A percentile compares a stretch with the other conserved stretches of the same genome.
Evolutionary conservation across 2,888 invertebrate species (phyloP).

Genomic region (Pachydiplax longipennis): DNA sequence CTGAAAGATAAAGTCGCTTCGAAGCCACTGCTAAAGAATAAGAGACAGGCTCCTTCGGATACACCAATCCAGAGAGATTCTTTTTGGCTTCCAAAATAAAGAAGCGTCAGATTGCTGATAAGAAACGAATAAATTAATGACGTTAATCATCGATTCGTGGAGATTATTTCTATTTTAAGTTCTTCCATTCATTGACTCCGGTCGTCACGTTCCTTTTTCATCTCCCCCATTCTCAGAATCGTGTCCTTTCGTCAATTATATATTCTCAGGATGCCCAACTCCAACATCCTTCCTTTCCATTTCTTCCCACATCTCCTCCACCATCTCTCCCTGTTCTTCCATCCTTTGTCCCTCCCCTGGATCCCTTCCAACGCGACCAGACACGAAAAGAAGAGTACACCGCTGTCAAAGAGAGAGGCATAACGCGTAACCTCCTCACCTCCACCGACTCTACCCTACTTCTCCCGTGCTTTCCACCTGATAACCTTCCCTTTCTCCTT

Average conservation of each 20-base stretch:
- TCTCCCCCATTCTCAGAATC: background rate
- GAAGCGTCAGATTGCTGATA: too few species aligned
- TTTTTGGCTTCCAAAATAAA: too few species aligned
- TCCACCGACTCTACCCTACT: background rate
- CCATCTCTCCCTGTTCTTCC: background rate
- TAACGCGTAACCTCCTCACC: conserved; percentile 24
- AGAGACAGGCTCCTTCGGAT: too few species aligned
- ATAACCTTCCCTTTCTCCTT: background rate
- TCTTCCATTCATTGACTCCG: background rate
- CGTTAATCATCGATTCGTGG: too few species aligned
- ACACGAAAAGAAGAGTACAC: conserved; percentile 29
- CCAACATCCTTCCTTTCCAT: background rate
- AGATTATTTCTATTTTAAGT: background rate
- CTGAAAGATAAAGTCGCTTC: too few species aligned
- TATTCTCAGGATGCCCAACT: background rate
- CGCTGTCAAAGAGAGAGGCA: conserved; percentile 30
- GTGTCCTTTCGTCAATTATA: background rate
- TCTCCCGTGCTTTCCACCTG: background rate
- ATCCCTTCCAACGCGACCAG: conserved; percentile 9
- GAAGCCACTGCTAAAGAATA: too few species aligned
- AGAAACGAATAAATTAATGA: too few species aligned
- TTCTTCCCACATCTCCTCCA: background rate
- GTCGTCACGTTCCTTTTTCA: background rate
- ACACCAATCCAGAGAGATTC: too few species aligned
- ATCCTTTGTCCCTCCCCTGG: background rate